A percentile compares a stretch with the other conserved stretches of the same genome.
phyloP scores from a whole-genome alignment of 2,888 invertebrate species.

The Aricia artaxerxes region DNA sequence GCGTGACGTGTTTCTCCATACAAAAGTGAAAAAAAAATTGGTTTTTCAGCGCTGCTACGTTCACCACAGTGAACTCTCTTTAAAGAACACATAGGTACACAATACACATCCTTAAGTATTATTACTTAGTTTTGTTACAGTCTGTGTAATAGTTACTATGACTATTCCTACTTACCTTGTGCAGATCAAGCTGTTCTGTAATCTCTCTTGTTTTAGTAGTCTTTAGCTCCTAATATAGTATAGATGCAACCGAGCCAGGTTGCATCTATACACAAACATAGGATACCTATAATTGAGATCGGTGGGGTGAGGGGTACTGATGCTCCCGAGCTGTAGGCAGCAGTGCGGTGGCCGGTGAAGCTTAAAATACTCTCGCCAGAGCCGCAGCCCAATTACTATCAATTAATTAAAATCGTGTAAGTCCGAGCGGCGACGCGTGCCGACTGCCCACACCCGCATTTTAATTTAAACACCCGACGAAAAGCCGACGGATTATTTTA shows the following conservation, averaged over 20 bases:
- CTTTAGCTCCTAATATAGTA: no score
- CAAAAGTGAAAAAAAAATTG: no score
- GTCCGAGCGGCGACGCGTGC: not conserved
- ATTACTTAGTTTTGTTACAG: no score
- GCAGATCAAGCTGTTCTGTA: not conserved
- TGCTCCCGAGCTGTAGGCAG: not conserved
- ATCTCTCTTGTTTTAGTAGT: no score
- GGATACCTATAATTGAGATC: no score
- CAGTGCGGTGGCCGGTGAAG: not conserved
- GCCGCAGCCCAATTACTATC: conserved; percentile 4
- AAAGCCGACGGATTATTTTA: not conserved
- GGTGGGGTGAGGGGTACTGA: not conserved
- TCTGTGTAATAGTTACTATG: not conserved
- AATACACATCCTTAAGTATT: no score
- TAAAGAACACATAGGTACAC: no score
- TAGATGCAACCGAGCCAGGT: no score
- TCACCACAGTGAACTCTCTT: no score
- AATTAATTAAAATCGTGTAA: conserved; percentile 15
- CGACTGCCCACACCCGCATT: not conserved
- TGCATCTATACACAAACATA: no score
- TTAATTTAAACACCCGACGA: not conserved
- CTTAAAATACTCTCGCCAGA: not conserved
- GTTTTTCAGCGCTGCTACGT: no score
- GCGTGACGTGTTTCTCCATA: no score
- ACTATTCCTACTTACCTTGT: not conserved